phyloP scores from a whole-genome alignment of 1,140 invertebrate genomes.

The Thaumetopoea pityocampa region DNA sequence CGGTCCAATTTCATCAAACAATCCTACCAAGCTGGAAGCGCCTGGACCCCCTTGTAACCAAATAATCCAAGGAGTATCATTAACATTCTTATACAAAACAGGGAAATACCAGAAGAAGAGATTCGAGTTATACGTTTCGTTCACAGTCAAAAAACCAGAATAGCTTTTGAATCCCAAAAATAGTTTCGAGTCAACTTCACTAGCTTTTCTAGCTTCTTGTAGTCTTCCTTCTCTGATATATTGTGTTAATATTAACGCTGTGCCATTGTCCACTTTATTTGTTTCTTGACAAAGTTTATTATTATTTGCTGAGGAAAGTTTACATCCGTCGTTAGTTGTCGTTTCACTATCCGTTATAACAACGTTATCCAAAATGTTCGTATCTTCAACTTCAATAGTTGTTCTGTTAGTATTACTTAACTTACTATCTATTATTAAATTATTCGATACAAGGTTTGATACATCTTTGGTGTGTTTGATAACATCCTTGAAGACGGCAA shows the following conservation, averaged over 20 bases:
- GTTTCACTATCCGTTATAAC: too few species aligned
- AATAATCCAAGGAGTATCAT: slow-evolving; percentile 79
- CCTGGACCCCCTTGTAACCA: slow-evolving; percentile 90
- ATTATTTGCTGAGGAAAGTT: too few species aligned
- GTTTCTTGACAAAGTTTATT: slow-evolving; percentile 10
- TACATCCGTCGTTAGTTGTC: too few species aligned
- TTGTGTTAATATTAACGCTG: slow-evolving; percentile 80
- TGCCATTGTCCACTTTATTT: slow-evolving; percentile 69
- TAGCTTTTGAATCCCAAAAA: slow-evolving; percentile 67
- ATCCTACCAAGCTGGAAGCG: slow-evolving; percentile 84
- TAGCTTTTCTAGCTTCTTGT: slow-evolving; percentile 39
- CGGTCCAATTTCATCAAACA: slow-evolving; percentile 90
- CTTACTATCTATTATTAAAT: slow-evolving; percentile 27
- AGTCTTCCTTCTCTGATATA: slow-evolving; percentile 76
- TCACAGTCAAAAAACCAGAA: slow-evolving; percentile 80
- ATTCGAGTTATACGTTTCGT: slow-evolving; percentile 79
- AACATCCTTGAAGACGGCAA: too few species aligned
- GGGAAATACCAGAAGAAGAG: slow-evolving; percentile 85
- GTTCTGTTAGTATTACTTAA: slow-evolving; percentile 7
- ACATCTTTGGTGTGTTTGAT: slow-evolving; percentile 30
- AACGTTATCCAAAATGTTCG: background rate
- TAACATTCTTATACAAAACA: slow-evolving; percentile 56
- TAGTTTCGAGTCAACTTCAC: slow-evolving; percentile 34
- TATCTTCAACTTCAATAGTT: too few species aligned
- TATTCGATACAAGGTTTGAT: too few species aligned